These are phyloP conservation scores for Petrosia ficiformis DNA, from an alignment of 37 sponge, comb jelly and placozoan species.

Conservation along the genomic window DNA sequence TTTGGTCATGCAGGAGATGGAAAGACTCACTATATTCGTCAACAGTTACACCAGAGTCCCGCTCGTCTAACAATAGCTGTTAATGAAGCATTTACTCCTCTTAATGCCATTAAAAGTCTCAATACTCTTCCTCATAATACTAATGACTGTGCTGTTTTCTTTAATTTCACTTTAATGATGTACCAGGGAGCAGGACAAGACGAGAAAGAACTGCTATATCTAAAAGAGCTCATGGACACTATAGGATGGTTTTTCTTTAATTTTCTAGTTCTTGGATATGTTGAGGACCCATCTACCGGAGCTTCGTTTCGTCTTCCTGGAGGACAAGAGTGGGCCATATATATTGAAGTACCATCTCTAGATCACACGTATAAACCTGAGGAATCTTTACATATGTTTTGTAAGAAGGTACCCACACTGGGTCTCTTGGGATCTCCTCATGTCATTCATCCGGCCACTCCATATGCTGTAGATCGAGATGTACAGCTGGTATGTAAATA, in stretches of 20 bases:
- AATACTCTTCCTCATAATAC: conserved; percentile 34
- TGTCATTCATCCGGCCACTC: conserved; percentile 29
- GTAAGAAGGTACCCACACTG: conserved; percentile 48
- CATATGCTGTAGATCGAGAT: conserved; percentile 57
- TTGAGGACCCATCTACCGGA: conserved; percentile 76
- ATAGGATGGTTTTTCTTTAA: conserved; percentile 92
- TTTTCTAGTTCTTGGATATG: conserved; percentile 77
- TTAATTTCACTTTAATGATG: conserved; percentile 85
- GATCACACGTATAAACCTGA: conserved; percentile 20
- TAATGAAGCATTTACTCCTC: conserved; percentile 82
- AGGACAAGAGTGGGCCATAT: conserved; percentile 68
- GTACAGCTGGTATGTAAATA: conserved; percentile 87
- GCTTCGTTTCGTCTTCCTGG: conserved; percentile 65
- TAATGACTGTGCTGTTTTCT: conserved; percentile 65
- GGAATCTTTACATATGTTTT: conserved; percentile 47
- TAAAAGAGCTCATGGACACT: conserved; percentile 64
- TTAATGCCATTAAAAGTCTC: conserved; percentile 69
- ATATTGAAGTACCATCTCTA: conserved; percentile 69
- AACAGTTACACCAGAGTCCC: conserved; percentile 38
- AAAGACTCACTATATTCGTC: conserved; percentile 86
- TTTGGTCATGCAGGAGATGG: conserved; percentile 84
- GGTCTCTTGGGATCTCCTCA: conserved; percentile 54
- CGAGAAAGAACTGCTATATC: conserved; percentile 35
- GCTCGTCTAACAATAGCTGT: conserved; percentile 58
- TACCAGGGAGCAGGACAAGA: conserved; percentile 34